Base-by-base conservation (phyloP, 2,888 invertebrate species). In the Mechanitis mazaeus region DNA sequence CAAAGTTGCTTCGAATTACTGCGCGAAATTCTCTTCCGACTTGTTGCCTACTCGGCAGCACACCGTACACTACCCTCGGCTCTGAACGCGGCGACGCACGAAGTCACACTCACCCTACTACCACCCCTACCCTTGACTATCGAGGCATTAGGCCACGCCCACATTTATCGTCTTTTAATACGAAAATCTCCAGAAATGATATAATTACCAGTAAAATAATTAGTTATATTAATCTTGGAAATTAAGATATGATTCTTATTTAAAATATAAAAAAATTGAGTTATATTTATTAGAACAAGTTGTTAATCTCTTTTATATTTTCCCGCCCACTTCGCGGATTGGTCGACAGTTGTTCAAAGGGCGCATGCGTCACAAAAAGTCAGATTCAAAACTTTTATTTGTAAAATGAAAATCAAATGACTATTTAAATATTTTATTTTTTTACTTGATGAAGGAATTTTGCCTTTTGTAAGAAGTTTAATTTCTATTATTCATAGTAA, bases 11-110 rank as follows among this genome's bases (percentile, higher is more conserved):
- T 59, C 54, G 61, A 42, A 42, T 70, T 74, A 68, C 67, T 76
- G 74, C 72, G 64, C 79, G 80, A 78, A 71, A 76, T 75, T 71
- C 71, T 75, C 59, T 63, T 65, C 70, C 69, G 61, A 58, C 68
- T 61, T 79, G 72, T 72, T 78, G 66, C 68, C 83, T 73, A 75
- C 76, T 68, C 80, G 79, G 76, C 78, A 75, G 79, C 85, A 72
- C 81, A 77, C 76, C 73, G 71, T 70, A 79, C 79, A 88, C 85
- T 88, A 77, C 72, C 60, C 64, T 47, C 42, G 56, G 61, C 55
- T 68, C n/a, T 54, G 70, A 69, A 72, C 76, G 79, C 79, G 75
- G 67, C 71, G 76, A 73, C 73, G 76, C 67, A 81, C 69, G 83
- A 85, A 86, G 78, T 75, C 81, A 71, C 77, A 75, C 75, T 75